These are phyloP conservation scores for Drosophila oshimai DNA, from an alignment of 1,140 invertebrate genomes.

Conservation along the genomic window DNA sequence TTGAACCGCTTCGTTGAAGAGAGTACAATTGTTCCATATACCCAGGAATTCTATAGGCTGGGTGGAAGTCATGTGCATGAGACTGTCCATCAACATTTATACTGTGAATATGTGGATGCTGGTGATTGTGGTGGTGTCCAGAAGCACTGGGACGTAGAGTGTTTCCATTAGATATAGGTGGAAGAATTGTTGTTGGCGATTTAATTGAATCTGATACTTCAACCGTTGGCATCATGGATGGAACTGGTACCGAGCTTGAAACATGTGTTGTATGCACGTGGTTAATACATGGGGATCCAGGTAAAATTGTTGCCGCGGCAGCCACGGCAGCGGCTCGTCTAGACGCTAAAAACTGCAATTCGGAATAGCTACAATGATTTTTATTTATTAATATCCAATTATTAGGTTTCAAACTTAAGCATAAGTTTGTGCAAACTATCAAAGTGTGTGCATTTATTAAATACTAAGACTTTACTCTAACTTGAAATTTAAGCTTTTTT, in stretches of 20 bases:
- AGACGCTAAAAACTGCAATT: slow-evolving; percentile 77
- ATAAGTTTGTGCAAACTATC: no score
- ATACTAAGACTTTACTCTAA: no score
- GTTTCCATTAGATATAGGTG: slow-evolving; percentile 20
- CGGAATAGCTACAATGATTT: slow-evolving; percentile 62
- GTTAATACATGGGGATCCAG: slow-evolving; percentile 26
- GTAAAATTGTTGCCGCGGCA: slow-evolving; percentile 73
- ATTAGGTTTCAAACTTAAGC: no score
- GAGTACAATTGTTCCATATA: slow-evolving; percentile 89
- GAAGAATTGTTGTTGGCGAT: neutral
- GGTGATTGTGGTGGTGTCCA: slow-evolving; percentile 39
- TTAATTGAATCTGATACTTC: slow-evolving; percentile 29
- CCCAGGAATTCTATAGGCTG: slow-evolving; percentile 86
- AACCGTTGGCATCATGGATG: slow-evolving; percentile 9
- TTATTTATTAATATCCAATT: neutral
- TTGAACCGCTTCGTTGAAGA: slow-evolving; percentile 84
- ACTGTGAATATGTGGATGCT: slow-evolving; percentile 35
- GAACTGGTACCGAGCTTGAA: slow-evolving; percentile 43
- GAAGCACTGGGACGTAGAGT: slow-evolving; percentile 9
- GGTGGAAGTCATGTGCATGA: slow-evolving; percentile 84
- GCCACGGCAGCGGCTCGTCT: slow-evolving; percentile 80
- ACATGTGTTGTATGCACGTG: slow-evolving; percentile 45
- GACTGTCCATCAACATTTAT: slow-evolving; percentile 35
- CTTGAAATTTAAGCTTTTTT: no score
- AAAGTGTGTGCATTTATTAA: no score